Base-by-base conservation (phyloP, 2,113 vertebrate species). In the Onychostoma macrolepis region DNA sequence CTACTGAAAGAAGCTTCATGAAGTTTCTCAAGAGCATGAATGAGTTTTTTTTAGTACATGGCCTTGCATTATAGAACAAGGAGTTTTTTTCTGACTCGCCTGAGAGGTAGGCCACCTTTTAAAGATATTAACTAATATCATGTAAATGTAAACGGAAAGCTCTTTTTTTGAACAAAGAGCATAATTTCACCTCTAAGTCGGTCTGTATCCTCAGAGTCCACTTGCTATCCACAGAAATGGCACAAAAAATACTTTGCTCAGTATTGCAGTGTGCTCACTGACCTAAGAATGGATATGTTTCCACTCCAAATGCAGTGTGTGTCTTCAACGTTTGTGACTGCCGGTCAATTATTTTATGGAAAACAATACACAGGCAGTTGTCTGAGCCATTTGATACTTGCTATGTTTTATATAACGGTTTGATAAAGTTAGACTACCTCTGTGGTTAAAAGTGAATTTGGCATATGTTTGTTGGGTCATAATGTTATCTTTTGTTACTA, bases 51-150 rank as follows among this genome's bases (percentile, higher is more conserved):
- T 9, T 24, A 13, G 67, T 43, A 50, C 30, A 38, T 84, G 67
- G 26, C 43, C 67, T 56, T 74, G 82, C 21, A 36, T 84, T 84
- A 33, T 72, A 69, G 26, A 83, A 69, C 80, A 69, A 69, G 10
- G 10, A 50, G 26, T 1, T n/a, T n/a, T 50, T 38, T 45, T 45
- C 11, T 43, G 38, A 24, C 21, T 13, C 56, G 76, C 21, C n/a
- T 67, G 17, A 82, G 67, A 48, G 45, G 61, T 82, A 69, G 80
- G 80, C 61, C 61, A 33, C 61, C 41, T 48, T 83, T 83, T 69
- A 69, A 69, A 33, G 6, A 83, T 50, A 19, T 69, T 69, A 82
- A 67, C 38, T 50, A 33, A 33, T 41, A 50, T 69, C 80, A 45
- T 82, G 61, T 67, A 67, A 82, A 43, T 82, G 61, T 8, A 80